A percentile compares a stretch with the other conserved stretches of the same genome.
These are phyloP conservation scores for Zoanthus sociatus DNA, from an alignment of 92 coral and sea anemone genomes.

Conservation along the genomic window DNA sequence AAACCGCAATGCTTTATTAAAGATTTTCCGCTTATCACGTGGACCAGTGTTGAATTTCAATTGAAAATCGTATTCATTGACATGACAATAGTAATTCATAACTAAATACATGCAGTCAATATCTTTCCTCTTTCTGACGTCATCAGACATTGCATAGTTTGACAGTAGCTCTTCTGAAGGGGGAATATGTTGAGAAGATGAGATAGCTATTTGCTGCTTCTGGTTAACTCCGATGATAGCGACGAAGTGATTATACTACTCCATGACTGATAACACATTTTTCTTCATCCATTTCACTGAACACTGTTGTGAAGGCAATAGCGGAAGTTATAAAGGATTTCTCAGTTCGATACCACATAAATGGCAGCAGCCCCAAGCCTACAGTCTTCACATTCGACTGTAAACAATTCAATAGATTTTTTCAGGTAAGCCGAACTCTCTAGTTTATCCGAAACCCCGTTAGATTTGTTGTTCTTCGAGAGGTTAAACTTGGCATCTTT, in stretches of 20 bases:
- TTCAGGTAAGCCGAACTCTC: slow-evolving; percentile 12
- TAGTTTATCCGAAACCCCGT: neutral
- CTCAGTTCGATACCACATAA: neutral
- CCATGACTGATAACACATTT: neutral
- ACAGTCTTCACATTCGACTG: neutral
- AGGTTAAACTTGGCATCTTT: neutral
- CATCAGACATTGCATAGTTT: neutral
- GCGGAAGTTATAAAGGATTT: slow-evolving; percentile 1
- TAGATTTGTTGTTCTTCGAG: neutral
- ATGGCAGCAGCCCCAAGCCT: slow-evolving; percentile 30
- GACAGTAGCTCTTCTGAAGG: neutral
- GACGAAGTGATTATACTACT: neutral
- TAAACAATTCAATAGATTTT: neutral
- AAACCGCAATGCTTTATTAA: neutral
- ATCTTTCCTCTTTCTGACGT: slow-evolving; percentile 2
- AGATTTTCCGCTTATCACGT: too few relatives aligned
- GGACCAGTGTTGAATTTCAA: neutral
- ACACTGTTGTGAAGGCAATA: neutral
- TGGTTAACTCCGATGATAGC: neutral
- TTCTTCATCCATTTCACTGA: neutral
- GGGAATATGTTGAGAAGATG: neutral
- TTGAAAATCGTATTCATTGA: neutral
- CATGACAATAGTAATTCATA: neutral
- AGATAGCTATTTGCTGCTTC: neutral
- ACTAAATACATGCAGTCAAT: neutral